phyloP scores from a whole-genome alignment of 2,113 vertebrate genomes.

The Labeo rohita region DNA sequence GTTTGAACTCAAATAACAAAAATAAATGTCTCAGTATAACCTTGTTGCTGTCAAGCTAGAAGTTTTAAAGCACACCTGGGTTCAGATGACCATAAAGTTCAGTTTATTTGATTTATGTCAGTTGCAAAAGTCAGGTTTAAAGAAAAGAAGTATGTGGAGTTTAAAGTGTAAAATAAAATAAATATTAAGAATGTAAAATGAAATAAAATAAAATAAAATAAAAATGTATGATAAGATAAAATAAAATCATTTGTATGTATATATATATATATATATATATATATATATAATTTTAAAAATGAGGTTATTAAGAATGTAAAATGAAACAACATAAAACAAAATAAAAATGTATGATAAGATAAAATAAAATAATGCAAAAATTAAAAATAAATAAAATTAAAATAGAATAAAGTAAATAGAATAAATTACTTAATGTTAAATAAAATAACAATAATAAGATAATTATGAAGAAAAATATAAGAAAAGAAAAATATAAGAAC shows the following conservation, averaged over 20 bases:
- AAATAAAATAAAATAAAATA: neutral
- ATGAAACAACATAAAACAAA: neutral
- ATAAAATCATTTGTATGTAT: no score
- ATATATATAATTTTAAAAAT: no score
- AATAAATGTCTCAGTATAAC: neutral
- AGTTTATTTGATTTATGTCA: neutral
- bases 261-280: no score
- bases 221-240: neutral
- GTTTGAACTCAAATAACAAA: neutral
- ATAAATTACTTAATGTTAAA: no score
- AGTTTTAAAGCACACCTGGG: neutral
- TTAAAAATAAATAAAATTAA: no score
- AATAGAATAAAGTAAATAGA: no score
- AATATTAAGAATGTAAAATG: neutral
- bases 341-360: neutral
- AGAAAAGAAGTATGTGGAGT: neutral
- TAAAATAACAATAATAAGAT: no score
- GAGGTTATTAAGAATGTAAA: neutral
- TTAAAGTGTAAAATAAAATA: neutral
- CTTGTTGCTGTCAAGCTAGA: neutral
- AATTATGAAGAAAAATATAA: no score
- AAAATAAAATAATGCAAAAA: neutral
- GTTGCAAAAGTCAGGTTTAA: neutral
- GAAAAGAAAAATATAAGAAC: no score
- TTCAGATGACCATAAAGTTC: neutral